phyloP scores from a whole-genome alignment of 64 coral and sea anemone genomes.

The Stichodactyla mertensii region DNA sequence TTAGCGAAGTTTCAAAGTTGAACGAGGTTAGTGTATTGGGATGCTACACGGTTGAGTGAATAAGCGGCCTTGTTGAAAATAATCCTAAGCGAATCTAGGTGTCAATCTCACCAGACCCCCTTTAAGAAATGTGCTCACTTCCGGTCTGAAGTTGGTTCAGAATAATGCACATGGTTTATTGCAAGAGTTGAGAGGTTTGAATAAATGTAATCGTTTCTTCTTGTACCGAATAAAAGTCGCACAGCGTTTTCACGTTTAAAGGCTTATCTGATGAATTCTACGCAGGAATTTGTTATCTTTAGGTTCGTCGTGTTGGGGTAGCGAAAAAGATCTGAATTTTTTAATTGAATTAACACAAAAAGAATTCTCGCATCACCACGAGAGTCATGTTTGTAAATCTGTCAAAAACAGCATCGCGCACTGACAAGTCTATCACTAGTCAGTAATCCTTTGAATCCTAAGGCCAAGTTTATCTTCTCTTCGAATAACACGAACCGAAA shows the following conservation, averaged over 20 bases:
- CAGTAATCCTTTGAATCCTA: background rate
- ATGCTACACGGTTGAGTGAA: slow-evolving; percentile 1
- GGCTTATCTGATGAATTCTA: background rate
- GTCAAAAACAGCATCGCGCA: background rate
- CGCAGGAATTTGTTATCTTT: background rate
- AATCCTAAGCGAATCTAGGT: background rate
- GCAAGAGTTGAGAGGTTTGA: background rate
- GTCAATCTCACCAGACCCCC: slow-evolving; percentile 1
- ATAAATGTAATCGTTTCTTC: background rate
- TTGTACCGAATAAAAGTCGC: background rate
- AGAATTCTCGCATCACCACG: background rate
- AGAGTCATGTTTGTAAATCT: background rate
- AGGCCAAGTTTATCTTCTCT: background rate
- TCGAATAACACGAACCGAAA: background rate
- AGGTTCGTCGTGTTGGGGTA: background rate
- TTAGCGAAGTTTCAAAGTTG: background rate
- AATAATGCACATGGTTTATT: background rate
- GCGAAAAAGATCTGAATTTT: background rate
- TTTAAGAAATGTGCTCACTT: slow-evolving; percentile 21
- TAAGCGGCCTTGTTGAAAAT: slow-evolving; percentile 21
- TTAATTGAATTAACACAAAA: background rate
- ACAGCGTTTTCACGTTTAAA: background rate
- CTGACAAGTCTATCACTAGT: background rate
- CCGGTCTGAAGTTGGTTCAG: background rate
- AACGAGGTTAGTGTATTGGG: background rate